Percentiles rank a stretch among this genome's conserved stretches.
phyloP scores from a whole-genome alignment of 1,140 invertebrate species.

The Saxidomus purpurata region DNA sequence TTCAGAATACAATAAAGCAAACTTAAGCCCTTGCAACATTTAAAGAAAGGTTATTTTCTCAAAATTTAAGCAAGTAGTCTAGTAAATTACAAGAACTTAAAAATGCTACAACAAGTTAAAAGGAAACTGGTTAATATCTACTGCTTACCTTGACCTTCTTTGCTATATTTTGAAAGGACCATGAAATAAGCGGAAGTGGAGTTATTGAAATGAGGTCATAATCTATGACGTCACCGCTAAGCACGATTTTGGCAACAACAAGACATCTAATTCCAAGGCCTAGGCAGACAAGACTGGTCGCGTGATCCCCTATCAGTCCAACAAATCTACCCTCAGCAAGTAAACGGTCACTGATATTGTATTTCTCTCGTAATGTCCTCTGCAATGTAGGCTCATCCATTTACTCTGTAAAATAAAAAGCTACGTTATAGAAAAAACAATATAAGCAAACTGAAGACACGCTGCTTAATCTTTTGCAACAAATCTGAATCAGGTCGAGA shows the following conservation, averaged over 20 bases:
- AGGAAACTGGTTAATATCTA: too few species aligned
- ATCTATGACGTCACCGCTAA: constrained; percentile 1
- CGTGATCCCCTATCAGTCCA: constrained; percentile 11
- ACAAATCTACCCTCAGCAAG: constrained; percentile 34
- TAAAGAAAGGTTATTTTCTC: too few species aligned
- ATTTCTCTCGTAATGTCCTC: neutral
- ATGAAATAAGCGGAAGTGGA: neutral
- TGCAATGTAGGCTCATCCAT: constrained; percentile 14
- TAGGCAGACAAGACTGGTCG: neutral
- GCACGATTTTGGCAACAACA: neutral
- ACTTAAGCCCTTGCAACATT: too few species aligned
- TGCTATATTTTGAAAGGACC: neutral
- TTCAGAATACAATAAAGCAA: too few species aligned
- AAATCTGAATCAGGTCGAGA: too few species aligned
- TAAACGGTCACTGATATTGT: constrained; percentile 1
- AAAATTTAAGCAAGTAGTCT: too few species aligned
- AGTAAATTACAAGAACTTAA: too few species aligned
- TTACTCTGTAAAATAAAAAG: constrained; percentile 1
- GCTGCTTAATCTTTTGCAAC: too few species aligned
- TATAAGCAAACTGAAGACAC: too few species aligned
- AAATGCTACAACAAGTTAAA: too few species aligned
- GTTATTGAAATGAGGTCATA: neutral
- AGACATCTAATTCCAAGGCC: neutral
- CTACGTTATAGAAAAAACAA: too few species aligned
- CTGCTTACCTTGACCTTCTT: constrained; percentile 21